A percentile compares a stretch with the other conserved stretches of the same genome.
phyloP scores from a whole-genome alignment of 2,113 vertebrate species.

The Apus apus region DNA sequence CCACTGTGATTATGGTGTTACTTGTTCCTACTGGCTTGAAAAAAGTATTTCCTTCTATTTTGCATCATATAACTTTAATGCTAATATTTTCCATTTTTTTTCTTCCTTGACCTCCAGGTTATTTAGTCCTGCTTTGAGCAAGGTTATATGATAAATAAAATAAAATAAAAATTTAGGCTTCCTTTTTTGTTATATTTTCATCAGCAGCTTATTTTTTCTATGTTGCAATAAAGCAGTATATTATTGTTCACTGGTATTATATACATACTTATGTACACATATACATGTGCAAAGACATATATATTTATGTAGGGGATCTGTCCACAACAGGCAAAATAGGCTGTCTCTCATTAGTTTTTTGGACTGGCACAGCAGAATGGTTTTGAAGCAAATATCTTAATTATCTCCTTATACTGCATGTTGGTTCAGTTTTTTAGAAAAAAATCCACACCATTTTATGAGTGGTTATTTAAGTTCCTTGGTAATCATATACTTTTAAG shows the following conservation, averaged over 20 bases:
- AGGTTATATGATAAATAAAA: not conserved
- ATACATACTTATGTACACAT: too few relatives aligned
- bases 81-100: not conserved
- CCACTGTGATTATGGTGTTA: not conserved
- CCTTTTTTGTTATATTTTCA: not conserved
- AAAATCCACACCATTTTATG: not conserved
- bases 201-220: not conserved
- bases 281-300: not conserved
- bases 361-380: rapidly evolving
- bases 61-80: not conserved
- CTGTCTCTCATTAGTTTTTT: not conserved
- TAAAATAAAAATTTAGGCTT: not conserved
- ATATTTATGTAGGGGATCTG: not conserved
- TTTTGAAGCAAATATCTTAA: not conserved
- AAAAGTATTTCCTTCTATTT: not conserved
- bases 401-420: not conserved
- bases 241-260: not conserved
- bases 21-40: not conserved
- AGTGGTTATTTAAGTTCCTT: not conserved
- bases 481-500: not conserved
- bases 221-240: not conserved
- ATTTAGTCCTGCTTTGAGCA: not conserved
- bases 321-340: not conserved
- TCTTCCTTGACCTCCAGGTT: not conserved
- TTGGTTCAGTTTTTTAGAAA: not conserved